Percentiles rank a stretch among this genome's conserved stretches.
Evolutionary conservation across 2,888 invertebrate genomes (phyloP).

Genomic region (Netelia virgata): DNA sequence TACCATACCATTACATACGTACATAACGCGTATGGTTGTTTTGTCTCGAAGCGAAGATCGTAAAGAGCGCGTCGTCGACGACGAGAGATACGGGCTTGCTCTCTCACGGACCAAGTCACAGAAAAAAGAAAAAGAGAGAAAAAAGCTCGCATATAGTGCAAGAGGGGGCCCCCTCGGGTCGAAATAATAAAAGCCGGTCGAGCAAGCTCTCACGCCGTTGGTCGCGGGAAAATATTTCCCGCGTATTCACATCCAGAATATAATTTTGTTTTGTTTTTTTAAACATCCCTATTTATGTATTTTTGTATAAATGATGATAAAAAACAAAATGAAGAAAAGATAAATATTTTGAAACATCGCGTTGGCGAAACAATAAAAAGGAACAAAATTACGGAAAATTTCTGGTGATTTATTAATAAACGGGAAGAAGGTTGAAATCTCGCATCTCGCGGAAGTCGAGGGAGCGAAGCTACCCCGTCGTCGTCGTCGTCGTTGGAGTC

Average conservation of each 20-base stretch:
- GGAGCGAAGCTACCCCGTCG: conserved; percentile 20
- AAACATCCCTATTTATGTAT: too few species aligned
- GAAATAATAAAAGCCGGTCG: conserved; percentile 48
- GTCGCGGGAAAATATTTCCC: background rate
- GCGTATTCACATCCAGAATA: too few species aligned
- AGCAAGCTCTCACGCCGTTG: conserved; percentile 9
- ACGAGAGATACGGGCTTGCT: conserved; percentile 44
- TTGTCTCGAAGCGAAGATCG: conserved; percentile 54
- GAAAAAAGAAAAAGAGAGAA: conserved; percentile 18
- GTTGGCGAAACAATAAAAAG: too few species aligned
- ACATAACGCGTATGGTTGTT: conserved; percentile 14
- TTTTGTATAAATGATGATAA: too few species aligned
- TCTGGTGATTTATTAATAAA: background rate
- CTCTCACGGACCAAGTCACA: conserved; percentile 23
- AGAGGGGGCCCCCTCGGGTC: conserved; percentile 14
- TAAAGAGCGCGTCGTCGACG: conserved; percentile 55
- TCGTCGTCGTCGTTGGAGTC: conserved; percentile 31
- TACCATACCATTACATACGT: conserved; percentile 6
- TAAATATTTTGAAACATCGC: too few species aligned
- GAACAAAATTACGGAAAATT: background rate
- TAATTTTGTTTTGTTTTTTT: too few species aligned
- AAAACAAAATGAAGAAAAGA: too few species aligned
- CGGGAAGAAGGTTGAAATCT: background rate
- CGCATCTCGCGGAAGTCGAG: conserved; percentile 60
- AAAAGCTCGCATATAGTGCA: conserved; percentile 27